Evolutionary conservation across 2,797 vertebrate species (phyloP).

Genomic region (Periophthalmus magnuspinnatus): DNA sequence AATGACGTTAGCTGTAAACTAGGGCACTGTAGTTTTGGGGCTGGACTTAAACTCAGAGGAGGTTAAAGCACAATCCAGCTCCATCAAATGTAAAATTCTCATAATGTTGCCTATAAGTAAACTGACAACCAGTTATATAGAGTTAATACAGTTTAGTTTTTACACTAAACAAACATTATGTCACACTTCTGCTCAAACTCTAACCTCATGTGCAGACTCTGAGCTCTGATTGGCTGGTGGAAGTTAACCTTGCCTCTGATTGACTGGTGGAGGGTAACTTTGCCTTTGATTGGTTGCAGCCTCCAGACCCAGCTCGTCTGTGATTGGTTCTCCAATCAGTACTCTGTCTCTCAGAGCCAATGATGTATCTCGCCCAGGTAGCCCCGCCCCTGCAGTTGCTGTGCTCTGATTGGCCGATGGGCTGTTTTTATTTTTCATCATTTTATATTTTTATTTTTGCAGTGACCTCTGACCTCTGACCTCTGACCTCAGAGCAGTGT

Average conservation of each 20-base stretch:
- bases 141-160: too few relatives aligned
- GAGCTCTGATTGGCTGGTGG: background rate
- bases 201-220: too few relatives aligned
- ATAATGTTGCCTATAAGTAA: too few relatives aligned
- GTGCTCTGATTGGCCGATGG: slow-evolving; percentile 33
- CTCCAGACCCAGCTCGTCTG: slow-evolving; percentile 47
- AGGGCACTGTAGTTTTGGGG: too few relatives aligned
- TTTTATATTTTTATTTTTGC: background rate
- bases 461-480: background rate
- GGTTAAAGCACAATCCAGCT: too few relatives aligned
- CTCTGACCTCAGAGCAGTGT: background rate
- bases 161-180: too few relatives aligned
- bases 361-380: slow-evolving; percentile 57
- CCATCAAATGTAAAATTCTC: too few relatives aligned
- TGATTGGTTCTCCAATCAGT: slow-evolving; percentile 63
- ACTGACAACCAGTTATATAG: too few relatives aligned
- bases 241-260: background rate
- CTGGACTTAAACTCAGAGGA: too few relatives aligned
- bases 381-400: background rate
- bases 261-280: background rate
- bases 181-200: too few relatives aligned
- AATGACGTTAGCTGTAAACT: too few relatives aligned
- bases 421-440: background rate
- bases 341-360: slow-evolving; percentile 48
- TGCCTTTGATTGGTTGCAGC: slow-evolving; percentile 39